Evolutionary conservation across 2,113 vertebrate species (phyloP), one percentile per base, ranked within the genome.

Genomic region (Scartelaos histophorus): DNA sequence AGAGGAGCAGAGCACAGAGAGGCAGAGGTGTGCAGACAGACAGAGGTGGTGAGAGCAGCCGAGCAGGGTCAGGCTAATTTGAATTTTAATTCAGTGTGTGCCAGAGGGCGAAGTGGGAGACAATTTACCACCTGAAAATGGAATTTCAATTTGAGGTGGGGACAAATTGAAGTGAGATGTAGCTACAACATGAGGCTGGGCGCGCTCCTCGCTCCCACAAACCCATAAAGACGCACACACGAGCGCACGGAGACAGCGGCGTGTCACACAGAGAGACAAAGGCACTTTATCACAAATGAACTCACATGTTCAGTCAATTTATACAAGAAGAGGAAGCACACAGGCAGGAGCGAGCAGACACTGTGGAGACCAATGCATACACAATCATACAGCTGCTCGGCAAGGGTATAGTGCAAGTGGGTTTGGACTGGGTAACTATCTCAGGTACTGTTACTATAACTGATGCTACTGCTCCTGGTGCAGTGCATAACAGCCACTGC

Each of bases 111-210:
- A 91, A 92, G 91, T 92, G 89, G 87, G 87, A 92, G 89, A 92
- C 91, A 92, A 92, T 92, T 92, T 92, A 91, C 86, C 89, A 92
- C 89, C 89, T 92, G 91, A 91, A 92, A 92, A 92, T 92, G 91
- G 91, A 92, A 92, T 92, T 92, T 92, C 91, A 92, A 92, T 92
- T 92, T 92, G 86, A 90, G 89, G 91, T 91, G 84, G 82, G 87
- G 83, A 92, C 88, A 92, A 91, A 92, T 92, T 92, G 91, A 91
- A 91, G 88, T 80, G 87, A 91, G 87, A 89, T 92, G 91, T 92
- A 91, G 88, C 88, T 92, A 91, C 91, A 92, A 89, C 89, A 87
- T 83, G 86, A 84, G 43, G 58, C 85, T 70, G 3, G 61, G 29
- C 61, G 70, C 19, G 7, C 15, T 34, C 51, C 81, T 78, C 69